A percentile compares a stretch with the other conserved stretches of the same genome.
Evolutionary conservation across 2,113 vertebrate species (phyloP).

Genomic region (Chloebia gouldiae): DNA sequence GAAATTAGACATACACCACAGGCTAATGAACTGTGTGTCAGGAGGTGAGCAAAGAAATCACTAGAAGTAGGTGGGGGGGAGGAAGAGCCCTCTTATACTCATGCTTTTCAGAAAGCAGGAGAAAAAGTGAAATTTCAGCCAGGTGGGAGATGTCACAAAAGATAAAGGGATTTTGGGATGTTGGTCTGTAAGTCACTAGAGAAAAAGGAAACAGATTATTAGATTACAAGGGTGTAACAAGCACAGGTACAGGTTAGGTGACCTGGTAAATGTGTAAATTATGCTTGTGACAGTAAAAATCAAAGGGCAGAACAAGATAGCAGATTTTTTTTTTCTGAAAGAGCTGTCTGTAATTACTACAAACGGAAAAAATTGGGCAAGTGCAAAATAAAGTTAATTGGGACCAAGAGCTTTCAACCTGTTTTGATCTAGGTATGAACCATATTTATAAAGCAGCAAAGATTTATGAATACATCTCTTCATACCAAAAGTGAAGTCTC

Average conservation of each 20-base stretch:
- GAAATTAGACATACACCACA: not conserved
- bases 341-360: not conserved
- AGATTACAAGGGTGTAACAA: not conserved
- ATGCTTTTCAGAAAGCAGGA: not conserved
- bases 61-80: not conserved
- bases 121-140: not conserved
- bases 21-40: not conserved
- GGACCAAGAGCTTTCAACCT: not conserved
- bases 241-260: not conserved
- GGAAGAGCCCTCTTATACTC: not conserved
- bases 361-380: not conserved
- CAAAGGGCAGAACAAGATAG: not conserved
- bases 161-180: not conserved
- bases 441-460: not conserved
- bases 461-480: not conserved
- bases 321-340: not conserved
- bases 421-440: not conserved
- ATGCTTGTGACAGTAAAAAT: not conserved
- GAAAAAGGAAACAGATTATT: not conserved
- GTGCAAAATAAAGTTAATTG: not conserved
- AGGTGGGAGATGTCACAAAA: not conserved
- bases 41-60: not conserved
- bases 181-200: not conserved
- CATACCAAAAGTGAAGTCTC: not conserved
- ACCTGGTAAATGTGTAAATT: not conserved